Base-by-base conservation (phyloP, 2,888 invertebrate species). In the Dorcus parallelipipedus region DNA sequence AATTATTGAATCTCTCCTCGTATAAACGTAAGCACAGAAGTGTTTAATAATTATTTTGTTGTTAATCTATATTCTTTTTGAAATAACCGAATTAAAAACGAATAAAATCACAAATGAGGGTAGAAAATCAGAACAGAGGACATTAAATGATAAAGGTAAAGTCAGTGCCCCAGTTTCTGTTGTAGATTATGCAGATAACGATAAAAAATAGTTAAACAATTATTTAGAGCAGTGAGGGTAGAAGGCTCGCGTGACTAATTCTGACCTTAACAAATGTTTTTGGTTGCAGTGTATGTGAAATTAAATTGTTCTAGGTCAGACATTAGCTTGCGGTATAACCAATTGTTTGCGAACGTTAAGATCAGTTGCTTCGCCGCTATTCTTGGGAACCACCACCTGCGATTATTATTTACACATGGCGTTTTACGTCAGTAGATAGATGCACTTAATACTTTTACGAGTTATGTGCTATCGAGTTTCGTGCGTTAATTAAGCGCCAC, bases 211-310 rank as follows among this genome's bases (percentile, higher is more conserved):
- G 45, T 45, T 20, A 20, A 45, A 45, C 45, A 10, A 45, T 45
- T 45, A 45, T 45, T 45, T 45, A 45, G 9, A 45, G 9, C 45
- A 8, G 17, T 7, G 10, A 14, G 45, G 9, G 9, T 20, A 17
- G 10, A 14, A n/a, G 9, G 9, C 45, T 45, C 45, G 45, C 45
- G 45, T 45, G 45, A 45, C 45, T 45, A 45, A 14, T 9, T 45
- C 45, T 45, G 45, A 45, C 45, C 45, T 45, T 45, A 45, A 8
- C 10, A 45, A 45, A 45, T 45, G 45, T 10, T 45, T 8, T 8
- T 3, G 45, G 41, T 45, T 9, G 45, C 70, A 74, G 81, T 50
- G 73, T 81, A 68, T 82, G 82, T 63, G 79, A 80, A 61, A 64
- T 80, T 63, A 79, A 78, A 78, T 71, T 54, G 53, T 55, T 52